Evolutionary conservation across 1,140 invertebrate genomes (phyloP).

Genomic region (Phymastichus coffea): DNA sequence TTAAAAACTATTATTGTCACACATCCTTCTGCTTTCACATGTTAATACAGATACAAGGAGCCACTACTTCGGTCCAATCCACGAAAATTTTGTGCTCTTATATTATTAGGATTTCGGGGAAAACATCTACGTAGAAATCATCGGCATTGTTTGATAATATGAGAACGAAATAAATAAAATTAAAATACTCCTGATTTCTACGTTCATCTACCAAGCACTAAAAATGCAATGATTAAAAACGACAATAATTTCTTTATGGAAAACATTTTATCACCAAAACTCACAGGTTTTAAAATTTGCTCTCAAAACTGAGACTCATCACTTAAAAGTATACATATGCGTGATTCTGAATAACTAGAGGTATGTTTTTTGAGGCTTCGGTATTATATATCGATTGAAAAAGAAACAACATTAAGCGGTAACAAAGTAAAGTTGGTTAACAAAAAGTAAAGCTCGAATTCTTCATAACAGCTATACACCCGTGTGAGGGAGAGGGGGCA

Average conservation of each 20-base stretch:
- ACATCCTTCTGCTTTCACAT: constrained; percentile 20
- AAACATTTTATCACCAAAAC: no score
- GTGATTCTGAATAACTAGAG: no score
- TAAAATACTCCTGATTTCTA: neutral
- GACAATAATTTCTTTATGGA: neutral
- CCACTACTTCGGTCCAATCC: neutral
- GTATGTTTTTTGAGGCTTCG: constrained; percentile 1
- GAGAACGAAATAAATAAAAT: neutral
- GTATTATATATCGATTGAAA: neutral
- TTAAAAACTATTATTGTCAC: constrained; percentile 15
- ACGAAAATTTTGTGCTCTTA: neutral
- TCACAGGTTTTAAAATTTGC: neutral
- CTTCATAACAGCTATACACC: constrained; percentile 14
- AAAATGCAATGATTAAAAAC: neutral
- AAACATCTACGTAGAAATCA: neutral
- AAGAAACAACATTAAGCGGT: constrained; percentile 8
- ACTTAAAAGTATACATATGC: constrained; percentile 6
- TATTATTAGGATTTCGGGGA: neutral
- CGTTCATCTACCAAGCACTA: neutral
- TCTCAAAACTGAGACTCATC: neutral
- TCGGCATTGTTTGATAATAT: neutral
- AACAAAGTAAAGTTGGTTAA: constrained; percentile 15
- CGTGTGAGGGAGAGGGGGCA: no score
- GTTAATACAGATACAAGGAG: constrained; percentile 16
- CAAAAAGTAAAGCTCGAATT: constrained; percentile 14